Conservation (phyloP, 2,888 invertebrate genomes). For the Lysandra coridon region DNA sequence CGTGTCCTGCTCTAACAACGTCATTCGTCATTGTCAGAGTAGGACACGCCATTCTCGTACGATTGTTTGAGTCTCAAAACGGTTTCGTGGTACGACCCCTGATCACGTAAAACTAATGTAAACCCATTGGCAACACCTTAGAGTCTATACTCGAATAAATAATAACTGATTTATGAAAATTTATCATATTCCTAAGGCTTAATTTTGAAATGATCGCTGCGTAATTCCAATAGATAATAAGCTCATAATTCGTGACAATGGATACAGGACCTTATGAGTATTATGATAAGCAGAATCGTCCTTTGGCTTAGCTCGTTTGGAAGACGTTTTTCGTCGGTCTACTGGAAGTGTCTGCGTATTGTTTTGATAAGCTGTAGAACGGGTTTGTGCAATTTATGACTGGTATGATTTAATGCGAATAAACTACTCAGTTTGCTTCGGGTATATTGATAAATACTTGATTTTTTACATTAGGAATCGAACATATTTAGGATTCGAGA, state of each 20-base stretch:
- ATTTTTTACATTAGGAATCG: constrained; percentile 58
- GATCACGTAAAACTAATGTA: constrained; percentile 64
- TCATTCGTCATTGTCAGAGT: no score
- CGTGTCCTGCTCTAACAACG: no score
- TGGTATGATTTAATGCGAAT: constrained; percentile 80
- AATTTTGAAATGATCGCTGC: constrained; percentile 74
- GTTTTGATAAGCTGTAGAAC: constrained; percentile 81
- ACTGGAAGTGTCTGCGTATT: constrained; percentile 78
- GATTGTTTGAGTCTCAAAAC: no score
- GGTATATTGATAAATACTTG: constrained; percentile 73
- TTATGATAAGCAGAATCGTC: constrained; percentile 53
- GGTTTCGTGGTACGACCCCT: constrained; percentile 27
- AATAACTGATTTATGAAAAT: constrained; percentile 78
- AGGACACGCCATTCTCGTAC: no score
- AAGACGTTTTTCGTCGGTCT: constrained; percentile 63
- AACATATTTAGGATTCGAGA: constrained; percentile 42
- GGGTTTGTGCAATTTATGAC: constrained; percentile 78
- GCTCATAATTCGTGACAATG: constrained; percentile 48
- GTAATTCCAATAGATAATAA: constrained; percentile 52
- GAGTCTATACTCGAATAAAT: constrained; percentile 78
- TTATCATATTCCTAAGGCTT: constrained; percentile 78
- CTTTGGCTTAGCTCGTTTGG: constrained; percentile 47
- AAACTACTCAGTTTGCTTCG: constrained; percentile 74
- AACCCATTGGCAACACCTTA: constrained; percentile 75
- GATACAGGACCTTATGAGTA: constrained; percentile 59